These are phyloP conservation scores for Lutraria rhynchaena DNA, from an alignment of 1,140 invertebrate species.

Conservation along the genomic window DNA sequence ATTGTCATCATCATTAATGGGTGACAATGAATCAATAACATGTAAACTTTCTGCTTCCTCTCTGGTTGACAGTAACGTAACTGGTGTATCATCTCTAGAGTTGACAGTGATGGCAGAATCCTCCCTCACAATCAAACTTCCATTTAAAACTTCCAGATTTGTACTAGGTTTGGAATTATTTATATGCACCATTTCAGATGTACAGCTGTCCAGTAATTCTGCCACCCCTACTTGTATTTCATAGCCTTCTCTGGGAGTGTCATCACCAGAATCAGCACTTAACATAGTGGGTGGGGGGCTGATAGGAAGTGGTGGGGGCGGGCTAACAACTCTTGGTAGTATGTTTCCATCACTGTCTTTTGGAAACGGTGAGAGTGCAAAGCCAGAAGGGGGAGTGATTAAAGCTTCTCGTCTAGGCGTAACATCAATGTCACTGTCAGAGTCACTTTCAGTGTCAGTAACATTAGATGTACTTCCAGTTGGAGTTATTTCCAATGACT, in stretches of 20 bases:
- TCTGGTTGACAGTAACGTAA: slow-evolving; percentile 8
- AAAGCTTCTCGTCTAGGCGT: slow-evolving; percentile 37
- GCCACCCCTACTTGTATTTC: slow-evolving; percentile 43
- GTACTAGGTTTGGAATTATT: slow-evolving; percentile 15
- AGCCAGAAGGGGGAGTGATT: slow-evolving; percentile 26
- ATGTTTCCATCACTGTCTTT: slow-evolving; percentile 30
- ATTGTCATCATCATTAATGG: slow-evolving; percentile 18
- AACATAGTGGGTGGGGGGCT: slow-evolving; percentile 48
- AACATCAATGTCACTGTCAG: slow-evolving; percentile 45
- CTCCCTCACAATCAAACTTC: slow-evolving; percentile 50
- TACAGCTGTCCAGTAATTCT: slow-evolving; percentile 53
- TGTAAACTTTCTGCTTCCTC: slow-evolving; percentile 30
- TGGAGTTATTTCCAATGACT: slow-evolving; percentile 52
- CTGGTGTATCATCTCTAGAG: slow-evolving; percentile 43
- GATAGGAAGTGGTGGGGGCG: slow-evolving; percentile 54
- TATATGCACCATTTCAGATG: slow-evolving; percentile 41
- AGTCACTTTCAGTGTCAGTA: slow-evolving; percentile 49
- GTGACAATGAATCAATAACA: slow-evolving; percentile 8
- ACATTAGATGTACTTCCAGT: slow-evolving; percentile 34
- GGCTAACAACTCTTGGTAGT: slow-evolving; percentile 29
- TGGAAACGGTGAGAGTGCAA: slow-evolving; percentile 31
- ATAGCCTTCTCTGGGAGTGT: neutral
- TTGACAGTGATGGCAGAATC: slow-evolving; percentile 44
- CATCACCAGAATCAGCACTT: neutral
- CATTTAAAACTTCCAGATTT: slow-evolving; percentile 1